Base-by-base conservation (phyloP, 2,113 vertebrate genomes). In the Poecile atricapillus region DNA sequence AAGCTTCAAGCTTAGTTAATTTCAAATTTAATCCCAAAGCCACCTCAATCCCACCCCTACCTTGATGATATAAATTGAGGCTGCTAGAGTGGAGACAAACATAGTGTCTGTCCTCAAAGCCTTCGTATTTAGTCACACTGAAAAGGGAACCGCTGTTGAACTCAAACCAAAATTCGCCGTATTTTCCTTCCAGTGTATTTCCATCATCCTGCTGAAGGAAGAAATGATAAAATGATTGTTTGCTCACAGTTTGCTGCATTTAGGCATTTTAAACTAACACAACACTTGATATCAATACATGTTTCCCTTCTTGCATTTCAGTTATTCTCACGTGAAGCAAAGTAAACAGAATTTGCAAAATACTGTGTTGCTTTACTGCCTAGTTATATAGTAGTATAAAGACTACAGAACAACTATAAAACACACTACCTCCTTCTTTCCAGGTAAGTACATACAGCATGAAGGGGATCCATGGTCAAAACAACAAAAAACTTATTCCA, bases 151-250 rank as follows among this genome's bases (percentile, higher is more conserved):
- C 98, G 33, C 96, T 98, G 83, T 97, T 99, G 95, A 99, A 98
- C 77, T 99, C 99, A 23, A 99, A 52, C 99, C 99, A 99, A 97
- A 99, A 99, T 97, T 99, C 99, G 0, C 99, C 99, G 0, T 99
- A 99, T 89, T 99, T 99, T 96, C 98, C 98, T 97, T 98, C 98
- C 87, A 98, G 33, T 8, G 97, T 63, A 17, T 70, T 97, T 93
- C 98, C 98, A 94, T 99, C 98, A 73, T 98, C 98, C 93, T 98
- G 98, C 98, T 99, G 95, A 62, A 80, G 31, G 33, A 94, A 89
- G 25, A 74, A 83, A 87, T 37, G 1, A 44, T 39, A n/a, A 63
- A 93, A 60, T 39, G 14, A 53, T 8, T 43, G 5, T 37, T 94
- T 65, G 70, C 37, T n/a, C 9, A 81, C 35, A 74, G 24, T 68